Evolutionary conservation across 2,113 vertebrate species (phyloP).

Genomic region (Ramphastos sulfuratus): DNA sequence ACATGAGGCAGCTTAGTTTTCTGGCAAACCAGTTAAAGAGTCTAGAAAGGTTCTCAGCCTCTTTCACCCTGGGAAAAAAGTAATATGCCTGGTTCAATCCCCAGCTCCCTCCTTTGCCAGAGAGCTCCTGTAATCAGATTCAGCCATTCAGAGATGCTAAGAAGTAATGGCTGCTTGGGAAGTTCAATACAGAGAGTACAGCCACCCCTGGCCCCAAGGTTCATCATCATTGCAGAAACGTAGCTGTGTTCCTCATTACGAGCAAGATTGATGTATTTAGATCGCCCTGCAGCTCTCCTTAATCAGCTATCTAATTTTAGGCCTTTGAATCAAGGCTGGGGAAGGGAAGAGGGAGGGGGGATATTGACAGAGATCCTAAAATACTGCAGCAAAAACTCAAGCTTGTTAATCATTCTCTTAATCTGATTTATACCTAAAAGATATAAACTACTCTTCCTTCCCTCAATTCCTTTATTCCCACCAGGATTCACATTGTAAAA

Average conservation of each 20-base stretch:
- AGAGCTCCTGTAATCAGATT: neutral
- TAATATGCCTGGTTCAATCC: neutral
- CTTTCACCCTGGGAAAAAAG: neutral
- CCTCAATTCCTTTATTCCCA: neutral
- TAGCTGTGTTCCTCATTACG: slow-evolving; percentile 7
- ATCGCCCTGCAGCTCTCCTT: neutral
- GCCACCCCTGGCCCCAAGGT: neutral
- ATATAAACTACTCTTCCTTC: neutral
- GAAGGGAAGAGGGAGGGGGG: neutral
- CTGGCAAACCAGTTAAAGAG: neutral
- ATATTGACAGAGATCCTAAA: slow-evolving; percentile 34
- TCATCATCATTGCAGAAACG: slow-evolving; percentile 28
- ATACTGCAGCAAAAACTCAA: slow-evolving; percentile 17
- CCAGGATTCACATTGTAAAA: neutral
- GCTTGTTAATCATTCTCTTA: slow-evolving; percentile 31
- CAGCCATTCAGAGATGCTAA: neutral
- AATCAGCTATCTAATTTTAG: slow-evolving; percentile 58
- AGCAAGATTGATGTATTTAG: slow-evolving; percentile 25
- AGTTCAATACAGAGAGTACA: neutral
- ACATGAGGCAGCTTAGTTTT: neutral
- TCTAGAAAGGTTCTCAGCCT: neutral
- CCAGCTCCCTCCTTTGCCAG: neutral
- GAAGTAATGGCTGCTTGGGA: neutral
- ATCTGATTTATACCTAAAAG: neutral
- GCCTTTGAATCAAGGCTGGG: neutral